Conservation (phyloP, 37 sponge, comb jelly and placozoan genomes). For the Tethya wilhelma region DNA sequence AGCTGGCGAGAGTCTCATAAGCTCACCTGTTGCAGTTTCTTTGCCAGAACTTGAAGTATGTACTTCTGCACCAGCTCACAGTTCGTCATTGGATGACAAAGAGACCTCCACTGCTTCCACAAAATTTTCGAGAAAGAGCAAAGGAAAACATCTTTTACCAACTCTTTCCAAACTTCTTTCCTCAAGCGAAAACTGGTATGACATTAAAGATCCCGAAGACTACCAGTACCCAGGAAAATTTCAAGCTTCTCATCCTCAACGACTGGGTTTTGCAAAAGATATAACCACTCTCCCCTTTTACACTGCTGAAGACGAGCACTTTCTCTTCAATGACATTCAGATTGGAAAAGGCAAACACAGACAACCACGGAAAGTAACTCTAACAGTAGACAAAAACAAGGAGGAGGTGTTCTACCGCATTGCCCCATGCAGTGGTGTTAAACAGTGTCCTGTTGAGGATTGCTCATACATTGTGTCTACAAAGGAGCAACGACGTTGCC, state of each 20-base stretch:
- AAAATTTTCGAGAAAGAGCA: slow-evolving; percentile 5
- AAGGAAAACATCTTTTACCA: slow-evolving; percentile 28
- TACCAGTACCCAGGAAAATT: slow-evolving; percentile 40
- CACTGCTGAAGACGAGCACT: slow-evolving; percentile 10
- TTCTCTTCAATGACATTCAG: slow-evolving; percentile 43
- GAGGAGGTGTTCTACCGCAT: slow-evolving; percentile 33
- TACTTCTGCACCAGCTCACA: too few species aligned
- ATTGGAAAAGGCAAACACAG: slow-evolving; percentile 29
- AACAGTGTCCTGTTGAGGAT: slow-evolving; percentile 5
- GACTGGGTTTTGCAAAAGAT: slow-evolving; percentile 19
- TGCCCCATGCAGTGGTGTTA: slow-evolving; percentile 39
- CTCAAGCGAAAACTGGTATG: slow-evolving; percentile 10
- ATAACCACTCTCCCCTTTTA: slow-evolving; percentile 11
- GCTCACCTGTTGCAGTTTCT: background rate
- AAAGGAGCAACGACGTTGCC: background rate
- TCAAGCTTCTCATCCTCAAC: slow-evolving; percentile 4
- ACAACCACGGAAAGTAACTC: background rate
- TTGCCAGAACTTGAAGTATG: too few species aligned
- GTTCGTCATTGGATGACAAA: too few species aligned
- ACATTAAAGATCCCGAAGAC: background rate
- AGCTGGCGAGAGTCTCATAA: slow-evolving; percentile 7
- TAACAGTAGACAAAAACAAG: background rate
- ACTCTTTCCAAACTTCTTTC: slow-evolving; percentile 5
- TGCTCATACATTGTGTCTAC: slow-evolving; percentile 16
- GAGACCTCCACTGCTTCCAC: background rate